phyloP scores from a whole-genome alignment of 2,113 vertebrate genomes.

The Heptranchias perlo region DNA sequence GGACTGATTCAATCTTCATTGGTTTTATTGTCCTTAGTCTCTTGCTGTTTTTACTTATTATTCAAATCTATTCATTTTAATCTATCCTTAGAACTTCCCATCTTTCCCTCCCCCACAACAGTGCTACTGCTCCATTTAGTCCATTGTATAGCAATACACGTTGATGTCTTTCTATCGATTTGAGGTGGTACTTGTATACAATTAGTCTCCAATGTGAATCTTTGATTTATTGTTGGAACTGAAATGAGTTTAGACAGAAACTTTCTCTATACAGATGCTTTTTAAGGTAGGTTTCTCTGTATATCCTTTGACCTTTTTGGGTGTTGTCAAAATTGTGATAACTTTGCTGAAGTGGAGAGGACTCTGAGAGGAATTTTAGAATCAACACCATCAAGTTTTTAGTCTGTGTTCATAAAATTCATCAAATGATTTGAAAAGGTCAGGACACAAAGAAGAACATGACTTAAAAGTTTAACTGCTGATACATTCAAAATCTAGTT shows the following conservation, averaged over 20 bases:
- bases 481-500: neutral
- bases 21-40: neutral
- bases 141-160: neutral
- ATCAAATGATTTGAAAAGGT: neutral
- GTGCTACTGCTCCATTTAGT: neutral
- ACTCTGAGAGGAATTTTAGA: neutral
- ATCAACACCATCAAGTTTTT: neutral
- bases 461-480: neutral
- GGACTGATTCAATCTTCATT: neutral
- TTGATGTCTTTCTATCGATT: neutral
- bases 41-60: neutral
- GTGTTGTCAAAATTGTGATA: neutral
- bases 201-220: neutral
- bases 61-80: neutral
- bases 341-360: neutral
- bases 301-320: neutral
- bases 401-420: neutral
- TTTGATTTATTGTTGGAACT: neutral
- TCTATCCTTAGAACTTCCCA: neutral
- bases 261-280: neutral
- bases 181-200: neutral
- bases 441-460: neutral
- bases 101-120: neutral
- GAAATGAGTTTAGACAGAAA: neutral
- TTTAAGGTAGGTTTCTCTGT: neutral